These are phyloP conservation scores for Trissoscelio sp. DNA, from an alignment of 2,888 invertebrate species.

Conservation along the genomic window DNA sequence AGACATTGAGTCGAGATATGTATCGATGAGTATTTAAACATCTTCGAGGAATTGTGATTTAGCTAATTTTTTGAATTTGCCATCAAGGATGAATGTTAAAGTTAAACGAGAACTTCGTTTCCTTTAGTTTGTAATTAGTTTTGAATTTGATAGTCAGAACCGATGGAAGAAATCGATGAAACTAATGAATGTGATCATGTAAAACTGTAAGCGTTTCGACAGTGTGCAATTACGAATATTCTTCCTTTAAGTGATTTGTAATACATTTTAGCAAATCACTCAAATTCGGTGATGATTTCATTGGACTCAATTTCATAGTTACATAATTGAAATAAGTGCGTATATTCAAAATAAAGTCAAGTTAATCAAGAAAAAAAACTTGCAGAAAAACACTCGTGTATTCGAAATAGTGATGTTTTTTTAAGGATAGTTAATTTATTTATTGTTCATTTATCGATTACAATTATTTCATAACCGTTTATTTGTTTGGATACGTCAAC, in stretches of 20 bases:
- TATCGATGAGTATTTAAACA: not conserved
- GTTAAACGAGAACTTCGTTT: constrained; percentile 30
- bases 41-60: constrained; percentile 47
- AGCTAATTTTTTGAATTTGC: constrained; percentile 30
- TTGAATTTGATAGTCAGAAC: constrained; percentile 11
- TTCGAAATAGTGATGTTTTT: not conserved
- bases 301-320: constrained; percentile 12
- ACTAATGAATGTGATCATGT: constrained; percentile 43
- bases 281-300: constrained; percentile 18
- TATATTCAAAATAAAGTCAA: no score
- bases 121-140: constrained; percentile 26
- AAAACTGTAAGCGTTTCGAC: constrained; percentile 42
- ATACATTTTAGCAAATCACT: constrained; percentile 19
- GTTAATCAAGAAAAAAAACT: no score
- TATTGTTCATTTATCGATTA: constrained; percentile 6
- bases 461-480: constrained; percentile 21
- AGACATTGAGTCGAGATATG: not conserved
- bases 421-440: constrained; percentile 32
- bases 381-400: no score
- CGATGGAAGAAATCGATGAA: constrained; percentile 3
- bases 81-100: constrained; percentile 35
- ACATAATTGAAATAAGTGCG: constrained; percentile 14
- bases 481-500: constrained; percentile 8
- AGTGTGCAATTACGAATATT: constrained; percentile 55
- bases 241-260: constrained; percentile 50